Percentiles rank a stretch among this genome's conserved stretches.
Conservation (phyloP, 2,888 invertebrate species). For the Mongoloraphidia duomilia region DNA sequence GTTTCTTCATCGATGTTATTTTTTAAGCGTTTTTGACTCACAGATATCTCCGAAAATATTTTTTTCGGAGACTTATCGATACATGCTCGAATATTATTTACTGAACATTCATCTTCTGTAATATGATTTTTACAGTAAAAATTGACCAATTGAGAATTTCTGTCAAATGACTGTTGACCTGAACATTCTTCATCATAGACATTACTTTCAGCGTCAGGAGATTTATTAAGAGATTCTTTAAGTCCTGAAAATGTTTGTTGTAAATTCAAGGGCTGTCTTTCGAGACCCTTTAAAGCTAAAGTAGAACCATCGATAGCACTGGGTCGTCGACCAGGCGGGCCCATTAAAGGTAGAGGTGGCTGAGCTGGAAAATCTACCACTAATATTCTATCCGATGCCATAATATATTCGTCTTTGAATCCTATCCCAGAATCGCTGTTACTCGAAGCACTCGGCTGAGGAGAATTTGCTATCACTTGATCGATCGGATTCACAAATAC, state of each 20-base stretch:
- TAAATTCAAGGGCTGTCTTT: constrained; percentile 16
- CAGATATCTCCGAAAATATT: no score
- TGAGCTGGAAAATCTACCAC: constrained; percentile 56
- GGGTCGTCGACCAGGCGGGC: constrained; percentile 19
- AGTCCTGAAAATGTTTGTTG: constrained; percentile 12
- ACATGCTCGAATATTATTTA: no score
- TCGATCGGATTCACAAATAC: constrained; percentile 20
- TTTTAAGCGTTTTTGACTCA: no score
- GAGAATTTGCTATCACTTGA: constrained; percentile 55
- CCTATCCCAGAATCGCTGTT: constrained; percentile 94
- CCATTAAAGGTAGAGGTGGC: constrained; percentile 20
- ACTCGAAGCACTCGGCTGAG: constrained; percentile 79
- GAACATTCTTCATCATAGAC: no score
- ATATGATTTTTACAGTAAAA: no score
- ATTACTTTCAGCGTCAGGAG: no score
- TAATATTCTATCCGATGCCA: constrained; percentile 65
- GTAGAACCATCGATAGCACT: constrained; percentile 24
- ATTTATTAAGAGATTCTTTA: background rate
- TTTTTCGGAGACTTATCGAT: no score
- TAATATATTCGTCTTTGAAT: constrained; percentile 76
- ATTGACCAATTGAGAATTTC: background rate
- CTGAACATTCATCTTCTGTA: no score
- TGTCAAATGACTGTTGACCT: background rate
- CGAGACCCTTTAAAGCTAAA: constrained; percentile 20
- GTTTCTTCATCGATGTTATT: no score